Conservation (phyloP, 2,113 vertebrate genomes). For the Lagenorhynchus albirostris region DNA sequence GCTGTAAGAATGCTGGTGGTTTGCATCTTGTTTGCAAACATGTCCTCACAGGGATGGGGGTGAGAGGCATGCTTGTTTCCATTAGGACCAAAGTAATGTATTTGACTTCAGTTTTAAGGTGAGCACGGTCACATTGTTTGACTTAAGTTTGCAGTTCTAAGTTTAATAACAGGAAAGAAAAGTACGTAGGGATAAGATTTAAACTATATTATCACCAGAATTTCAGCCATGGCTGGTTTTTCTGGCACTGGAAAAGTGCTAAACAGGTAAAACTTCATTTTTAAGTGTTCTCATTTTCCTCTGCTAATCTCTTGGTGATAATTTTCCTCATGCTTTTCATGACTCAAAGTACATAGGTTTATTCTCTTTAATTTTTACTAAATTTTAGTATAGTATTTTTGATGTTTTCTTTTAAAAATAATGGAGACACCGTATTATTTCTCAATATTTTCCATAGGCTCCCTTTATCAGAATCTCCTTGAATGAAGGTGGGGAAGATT, state of each 20-base stretch:
- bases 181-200: background rate
- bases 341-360: background rate
- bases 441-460: background rate
- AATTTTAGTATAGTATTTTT: background rate
- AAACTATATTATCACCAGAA: background rate
- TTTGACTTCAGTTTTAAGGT: background rate
- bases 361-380: background rate
- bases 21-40: fast-evolving
- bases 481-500: background rate
- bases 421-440: background rate
- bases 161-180: background rate
- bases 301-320: background rate
- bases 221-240: background rate
- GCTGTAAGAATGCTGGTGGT: background rate
- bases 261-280: background rate
- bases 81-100: too few species aligned
- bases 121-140: background rate
- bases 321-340: background rate
- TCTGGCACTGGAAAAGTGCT: background rate
- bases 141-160: background rate
- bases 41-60: fast-evolving
- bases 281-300: background rate
- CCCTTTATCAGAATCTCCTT: background rate
- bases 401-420: background rate
- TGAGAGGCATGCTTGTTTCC: background rate